Conservation (phyloP, 1,140 invertebrate species). For the Acromyrmex echinatior region DNA sequence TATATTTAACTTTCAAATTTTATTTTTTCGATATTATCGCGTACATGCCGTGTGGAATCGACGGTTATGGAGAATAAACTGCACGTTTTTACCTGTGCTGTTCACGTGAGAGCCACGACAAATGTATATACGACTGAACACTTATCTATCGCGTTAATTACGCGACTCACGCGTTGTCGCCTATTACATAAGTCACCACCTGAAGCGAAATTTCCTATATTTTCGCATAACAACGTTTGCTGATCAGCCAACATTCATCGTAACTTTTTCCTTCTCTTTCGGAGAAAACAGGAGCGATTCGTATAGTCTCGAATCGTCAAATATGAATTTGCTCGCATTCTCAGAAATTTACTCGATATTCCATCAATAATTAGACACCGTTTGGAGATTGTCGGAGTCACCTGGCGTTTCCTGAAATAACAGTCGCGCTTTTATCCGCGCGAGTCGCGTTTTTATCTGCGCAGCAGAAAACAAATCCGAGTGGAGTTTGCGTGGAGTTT, state of each 20-base stretch:
- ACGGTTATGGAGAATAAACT: neutral
- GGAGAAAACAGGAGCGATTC: neutral
- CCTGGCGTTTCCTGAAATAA: constrained; percentile 2
- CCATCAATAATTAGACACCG: constrained; percentile 12
- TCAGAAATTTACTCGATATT: constrained; percentile 15
- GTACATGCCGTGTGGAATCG: neutral
- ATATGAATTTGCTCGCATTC: neutral
- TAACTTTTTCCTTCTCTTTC: neutral
- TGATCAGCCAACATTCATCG: neutral
- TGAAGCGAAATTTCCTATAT: constrained; percentile 12
- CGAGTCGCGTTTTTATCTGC: constrained; percentile 7
- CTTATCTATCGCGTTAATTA: constrained; percentile 32
- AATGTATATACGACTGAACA: constrained; percentile 24
- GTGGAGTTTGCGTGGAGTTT: constrained; percentile 37
- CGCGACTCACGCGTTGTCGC: neutral
- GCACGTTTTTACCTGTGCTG: constrained; percentile 26
- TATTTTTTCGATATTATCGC: neutral
- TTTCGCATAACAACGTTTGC: neutral
- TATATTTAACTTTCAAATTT: neutral
- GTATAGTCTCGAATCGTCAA: neutral
- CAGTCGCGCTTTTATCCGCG: neutral
- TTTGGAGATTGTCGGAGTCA: neutral
- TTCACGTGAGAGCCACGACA: constrained; percentile 50
- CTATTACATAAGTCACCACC: constrained; percentile 20
- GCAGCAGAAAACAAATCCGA: constrained; percentile 35